These are phyloP conservation scores for Mylabris phalerata DNA, from an alignment of 1,140 invertebrate genomes.

Conservation along the genomic window DNA sequence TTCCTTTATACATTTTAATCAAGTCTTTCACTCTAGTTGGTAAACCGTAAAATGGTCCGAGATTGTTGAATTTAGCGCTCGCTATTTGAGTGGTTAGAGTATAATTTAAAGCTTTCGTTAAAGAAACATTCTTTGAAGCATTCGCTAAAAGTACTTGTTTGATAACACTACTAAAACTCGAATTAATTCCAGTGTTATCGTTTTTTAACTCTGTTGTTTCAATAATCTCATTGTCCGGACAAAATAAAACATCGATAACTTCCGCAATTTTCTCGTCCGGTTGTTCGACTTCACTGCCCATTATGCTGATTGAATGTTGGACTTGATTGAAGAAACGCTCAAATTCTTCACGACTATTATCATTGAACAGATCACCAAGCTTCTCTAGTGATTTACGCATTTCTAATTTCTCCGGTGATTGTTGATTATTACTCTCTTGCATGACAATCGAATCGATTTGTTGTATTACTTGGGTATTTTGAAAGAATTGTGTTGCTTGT, in stretches of 20 bases:
- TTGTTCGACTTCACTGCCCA: conserved; percentile 21
- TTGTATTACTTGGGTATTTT: not conserved
- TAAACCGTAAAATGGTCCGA: conserved; percentile 63
- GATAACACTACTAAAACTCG: conserved; percentile 28
- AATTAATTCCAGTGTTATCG: conserved; percentile 18
- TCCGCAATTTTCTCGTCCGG: conserved; percentile 18
- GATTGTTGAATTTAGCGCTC: conserved; percentile 29
- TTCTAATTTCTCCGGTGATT: not conserved
- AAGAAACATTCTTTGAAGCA: conserved; percentile 25
- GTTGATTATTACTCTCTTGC: not conserved
- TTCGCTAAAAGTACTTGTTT: conserved; percentile 35
- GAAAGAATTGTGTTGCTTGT: conserved; percentile 2
- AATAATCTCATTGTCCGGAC: conserved; percentile 14
- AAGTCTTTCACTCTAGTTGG: conserved; percentile 56
- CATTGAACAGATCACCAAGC: not conserved
- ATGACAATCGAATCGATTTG: not conserved
- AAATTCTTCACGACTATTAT: conserved; percentile 23
- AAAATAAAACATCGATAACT: conserved; percentile 26
- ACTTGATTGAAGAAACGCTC: conserved; percentile 33
- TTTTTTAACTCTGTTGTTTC: conserved; percentile 6
- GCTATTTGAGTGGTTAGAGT: conserved; percentile 10
- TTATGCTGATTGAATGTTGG: conserved; percentile 32
- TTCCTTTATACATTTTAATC: conserved; percentile 59
- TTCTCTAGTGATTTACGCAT: not conserved
- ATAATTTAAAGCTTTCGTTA: conserved; percentile 15